Conservation (phyloP, 1,140 invertebrate genomes). For the Lepidotrigona ventralis region DNA sequence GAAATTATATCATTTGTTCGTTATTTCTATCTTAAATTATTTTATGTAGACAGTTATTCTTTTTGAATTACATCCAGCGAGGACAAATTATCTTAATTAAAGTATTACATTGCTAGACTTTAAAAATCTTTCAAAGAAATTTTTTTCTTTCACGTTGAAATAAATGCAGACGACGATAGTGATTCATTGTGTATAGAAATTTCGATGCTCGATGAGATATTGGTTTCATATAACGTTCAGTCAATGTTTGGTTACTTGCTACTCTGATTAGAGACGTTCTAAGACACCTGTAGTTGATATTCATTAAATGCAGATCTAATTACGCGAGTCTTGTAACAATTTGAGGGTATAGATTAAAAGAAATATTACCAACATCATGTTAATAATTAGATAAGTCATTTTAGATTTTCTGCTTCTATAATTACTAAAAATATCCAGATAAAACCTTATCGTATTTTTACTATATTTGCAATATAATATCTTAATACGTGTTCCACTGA, state of each 20-base stretch:
- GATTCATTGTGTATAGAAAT: neutral
- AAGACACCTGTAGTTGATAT: slow-evolving; percentile 16
- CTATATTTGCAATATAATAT: no score
- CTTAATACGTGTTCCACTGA: neutral
- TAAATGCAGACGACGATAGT: no score
- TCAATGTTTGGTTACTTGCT: neutral
- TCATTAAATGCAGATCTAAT: neutral
- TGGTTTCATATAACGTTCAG: neutral
- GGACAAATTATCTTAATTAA: neutral
- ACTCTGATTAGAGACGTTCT: neutral
- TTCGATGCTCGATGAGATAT: neutral
- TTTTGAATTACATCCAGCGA: neutral
- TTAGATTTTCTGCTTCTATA: neutral
- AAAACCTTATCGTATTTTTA: no score
- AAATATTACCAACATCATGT: neutral
- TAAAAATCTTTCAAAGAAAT: neutral
- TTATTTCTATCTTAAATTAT: neutral
- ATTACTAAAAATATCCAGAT: neutral
- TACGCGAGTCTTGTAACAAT: neutral
- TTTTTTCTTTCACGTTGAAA: neutral
- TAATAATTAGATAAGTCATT: neutral
- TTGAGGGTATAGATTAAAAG: neutral
- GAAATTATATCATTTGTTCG: neutral
- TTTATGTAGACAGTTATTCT: neutral
- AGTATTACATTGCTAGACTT: no score